Evolutionary conservation across 2,113 vertebrate genomes (phyloP).

Genomic region (Gavialis gangeticus): DNA sequence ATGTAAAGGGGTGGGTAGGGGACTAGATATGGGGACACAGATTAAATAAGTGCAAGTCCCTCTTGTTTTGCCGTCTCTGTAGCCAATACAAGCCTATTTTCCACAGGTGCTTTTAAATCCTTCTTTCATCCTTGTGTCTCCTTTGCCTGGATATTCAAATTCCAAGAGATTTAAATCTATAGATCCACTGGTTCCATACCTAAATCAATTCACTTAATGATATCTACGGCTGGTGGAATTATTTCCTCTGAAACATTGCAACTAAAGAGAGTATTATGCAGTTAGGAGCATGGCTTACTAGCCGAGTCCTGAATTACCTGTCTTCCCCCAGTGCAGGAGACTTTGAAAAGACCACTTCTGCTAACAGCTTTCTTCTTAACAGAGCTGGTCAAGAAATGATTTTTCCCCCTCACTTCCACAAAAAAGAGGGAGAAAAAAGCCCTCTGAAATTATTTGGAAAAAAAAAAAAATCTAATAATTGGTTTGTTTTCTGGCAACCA

Average conservation of each 20-base stretch:
- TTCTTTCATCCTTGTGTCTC: neutral
- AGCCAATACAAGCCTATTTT: neutral
- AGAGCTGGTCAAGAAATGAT: neutral
- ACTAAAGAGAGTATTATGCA: neutral
- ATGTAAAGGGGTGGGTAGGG: neutral
- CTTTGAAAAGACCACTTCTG: neutral
- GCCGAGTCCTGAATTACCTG: neutral
- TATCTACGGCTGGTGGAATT: neutral
- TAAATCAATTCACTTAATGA: neutral
- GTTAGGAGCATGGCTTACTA: neutral
- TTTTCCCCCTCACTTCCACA: neutral
- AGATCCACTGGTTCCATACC: rapidly evolving
- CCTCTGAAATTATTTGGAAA: neutral
- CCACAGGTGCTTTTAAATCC: neutral
- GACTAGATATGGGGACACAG: neutral
- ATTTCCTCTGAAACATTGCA: neutral
- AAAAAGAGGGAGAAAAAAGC: neutral
- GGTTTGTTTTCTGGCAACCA: neutral
- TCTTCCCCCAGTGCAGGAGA: neutral
- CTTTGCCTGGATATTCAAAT: neutral
- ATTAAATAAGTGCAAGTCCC: neutral
- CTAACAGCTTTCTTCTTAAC: neutral
- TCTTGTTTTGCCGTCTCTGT: neutral
- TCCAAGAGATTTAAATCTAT: neutral
- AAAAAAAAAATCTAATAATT: neutral